A percentile compares a stretch with the other conserved stretches of the same genome.
phyloP scores from a whole-genome alignment of 2,113 vertebrate genomes.

The Lucifuga dentata region DNA sequence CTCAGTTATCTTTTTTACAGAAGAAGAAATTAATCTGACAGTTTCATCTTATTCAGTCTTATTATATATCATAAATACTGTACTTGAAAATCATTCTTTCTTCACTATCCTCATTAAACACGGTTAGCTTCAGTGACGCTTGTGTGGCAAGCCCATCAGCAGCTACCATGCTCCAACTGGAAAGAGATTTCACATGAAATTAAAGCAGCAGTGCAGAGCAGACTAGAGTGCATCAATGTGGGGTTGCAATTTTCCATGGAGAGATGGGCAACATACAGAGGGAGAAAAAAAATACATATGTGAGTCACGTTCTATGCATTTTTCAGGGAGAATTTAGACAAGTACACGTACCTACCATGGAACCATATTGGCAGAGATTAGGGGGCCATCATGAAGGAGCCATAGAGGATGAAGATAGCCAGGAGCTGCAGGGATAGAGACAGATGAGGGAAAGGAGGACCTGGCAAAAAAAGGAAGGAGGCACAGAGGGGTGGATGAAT shows the following conservation, averaged over 20 bases:
- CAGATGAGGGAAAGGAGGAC: constrained; percentile 72
- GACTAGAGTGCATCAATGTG: constrained; percentile 20
- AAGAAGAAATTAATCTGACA: constrained; percentile 15
- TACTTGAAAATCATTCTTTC: constrained; percentile 47
- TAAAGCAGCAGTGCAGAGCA: constrained; percentile 31
- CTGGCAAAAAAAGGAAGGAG: constrained; percentile 38
- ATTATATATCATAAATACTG: constrained; percentile 51
- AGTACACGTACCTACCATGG: constrained; percentile 66
- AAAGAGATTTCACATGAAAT: constrained; percentile 40
- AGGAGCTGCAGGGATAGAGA: constrained; percentile 72
- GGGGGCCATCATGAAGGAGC: constrained; percentile 68
- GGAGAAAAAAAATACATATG: constrained; percentile 33
- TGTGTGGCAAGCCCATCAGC: constrained; percentile 41
- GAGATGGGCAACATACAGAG: constrained; percentile 19
- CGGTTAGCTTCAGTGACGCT: constrained; percentile 41
- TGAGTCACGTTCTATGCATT: constrained; percentile 48
- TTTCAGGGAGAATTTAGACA: constrained; percentile 30
- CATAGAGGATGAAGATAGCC: constrained; percentile 72
- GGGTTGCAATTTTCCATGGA: constrained; percentile 41
- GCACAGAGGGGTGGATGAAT: constrained; percentile 70
- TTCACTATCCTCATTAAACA: constrained; percentile 55
- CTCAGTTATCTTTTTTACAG: constrained; percentile 43
- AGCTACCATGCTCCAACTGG: constrained; percentile 30
- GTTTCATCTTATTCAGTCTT: constrained; percentile 47
- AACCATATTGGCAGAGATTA: constrained; percentile 73